Conservation (phyloP, 2,113 vertebrate species). For the Piprites chloris region DNA sequence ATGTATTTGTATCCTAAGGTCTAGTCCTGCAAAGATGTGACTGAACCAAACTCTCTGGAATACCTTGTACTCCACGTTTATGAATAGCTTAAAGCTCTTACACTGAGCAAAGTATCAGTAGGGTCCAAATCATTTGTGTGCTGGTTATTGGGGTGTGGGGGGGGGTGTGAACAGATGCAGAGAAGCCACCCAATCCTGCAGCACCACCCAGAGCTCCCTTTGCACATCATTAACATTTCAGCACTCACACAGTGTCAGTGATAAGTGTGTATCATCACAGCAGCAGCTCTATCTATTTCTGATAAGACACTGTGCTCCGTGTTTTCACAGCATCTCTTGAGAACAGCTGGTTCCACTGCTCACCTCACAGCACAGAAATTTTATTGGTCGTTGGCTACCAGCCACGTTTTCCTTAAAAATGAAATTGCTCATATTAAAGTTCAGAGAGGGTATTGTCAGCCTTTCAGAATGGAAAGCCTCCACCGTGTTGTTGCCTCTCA, state of each 20-base stretch:
- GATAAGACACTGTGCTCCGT: background rate
- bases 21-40: background rate
- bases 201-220: background rate
- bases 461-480: background rate
- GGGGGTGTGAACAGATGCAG: background rate
- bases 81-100: background rate
- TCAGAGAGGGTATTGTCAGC: background rate
- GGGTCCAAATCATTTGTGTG: background rate
- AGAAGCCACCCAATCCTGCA: background rate
- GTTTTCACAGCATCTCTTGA: background rate
- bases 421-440: background rate
- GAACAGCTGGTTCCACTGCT: background rate
- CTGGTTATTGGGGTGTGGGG: background rate
- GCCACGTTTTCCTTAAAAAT: background rate
- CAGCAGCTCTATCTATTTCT: background rate
- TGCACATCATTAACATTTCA: constrained; percentile 7
- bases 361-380: background rate
- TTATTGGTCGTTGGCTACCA: background rate
- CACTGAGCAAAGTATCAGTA: background rate
- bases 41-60: background rate
- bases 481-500: background rate
- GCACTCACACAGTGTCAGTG: background rate
- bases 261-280: background rate
- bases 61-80: background rate
- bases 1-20: background rate